Percentiles rank a stretch among this genome's conserved stretches.
These are phyloP conservation scores for Sphaerodactylus townsendi DNA, from an alignment of 2,113 vertebrate species.

Conservation along the genomic window DNA sequence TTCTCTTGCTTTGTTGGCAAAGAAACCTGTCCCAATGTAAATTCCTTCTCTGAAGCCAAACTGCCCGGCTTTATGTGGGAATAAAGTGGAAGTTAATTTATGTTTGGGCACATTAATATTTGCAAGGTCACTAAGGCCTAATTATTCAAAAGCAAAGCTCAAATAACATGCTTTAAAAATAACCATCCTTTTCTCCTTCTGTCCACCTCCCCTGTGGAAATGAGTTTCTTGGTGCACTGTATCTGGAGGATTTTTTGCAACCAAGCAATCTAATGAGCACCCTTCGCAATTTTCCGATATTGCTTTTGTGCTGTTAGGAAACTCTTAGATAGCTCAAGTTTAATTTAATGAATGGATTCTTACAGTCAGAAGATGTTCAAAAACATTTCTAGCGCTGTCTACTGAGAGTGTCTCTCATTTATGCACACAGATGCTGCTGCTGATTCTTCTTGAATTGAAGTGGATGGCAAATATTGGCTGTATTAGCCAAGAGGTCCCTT, in stretches of 20 bases:
- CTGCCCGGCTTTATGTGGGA: background rate
- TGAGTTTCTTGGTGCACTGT: background rate
- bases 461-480: background rate
- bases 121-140: background rate
- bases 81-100: background rate
- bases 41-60: background rate
- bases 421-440: background rate
- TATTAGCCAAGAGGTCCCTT: background rate
- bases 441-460: constrained; percentile 1
- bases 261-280: background rate
- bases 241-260: background rate
- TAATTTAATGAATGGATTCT: constrained; percentile 15
- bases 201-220: background rate
- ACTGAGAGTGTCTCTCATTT: background rate
- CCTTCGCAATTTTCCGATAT: background rate
- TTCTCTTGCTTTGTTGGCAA: background rate
- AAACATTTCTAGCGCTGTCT: background rate
- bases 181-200: background rate
- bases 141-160: background rate
- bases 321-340: background rate
- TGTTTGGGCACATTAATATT: background rate
- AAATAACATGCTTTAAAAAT: background rate
- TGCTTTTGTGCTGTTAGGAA: background rate
- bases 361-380: background rate
- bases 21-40: background rate